Evolutionary conservation across 1,140 invertebrate genomes (phyloP).

Genomic region (Drosophila arawakana): DNA sequence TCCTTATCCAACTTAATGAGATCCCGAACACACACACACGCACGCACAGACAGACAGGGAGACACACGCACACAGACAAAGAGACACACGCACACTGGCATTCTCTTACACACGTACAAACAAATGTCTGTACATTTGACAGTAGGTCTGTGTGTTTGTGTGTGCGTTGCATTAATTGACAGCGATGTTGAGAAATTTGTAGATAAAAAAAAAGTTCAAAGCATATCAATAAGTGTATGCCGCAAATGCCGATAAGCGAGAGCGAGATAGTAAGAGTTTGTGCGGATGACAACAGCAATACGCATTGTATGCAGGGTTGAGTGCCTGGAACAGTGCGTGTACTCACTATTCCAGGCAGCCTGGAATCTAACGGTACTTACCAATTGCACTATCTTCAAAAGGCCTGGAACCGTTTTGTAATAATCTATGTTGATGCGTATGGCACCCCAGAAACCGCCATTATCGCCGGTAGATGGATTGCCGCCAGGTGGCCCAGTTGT

Average conservation of each 20-base stretch:
- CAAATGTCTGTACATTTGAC: no score
- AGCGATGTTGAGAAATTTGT: constrained; percentile 34
- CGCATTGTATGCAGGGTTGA: background rate
- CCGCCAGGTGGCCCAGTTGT: constrained; percentile 85
- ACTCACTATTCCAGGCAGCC: background rate
- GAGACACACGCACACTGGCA: background rate
- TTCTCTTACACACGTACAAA: no score
- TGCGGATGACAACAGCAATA: background rate
- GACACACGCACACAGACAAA: constrained; percentile 22
- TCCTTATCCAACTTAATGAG: constrained; percentile 70
- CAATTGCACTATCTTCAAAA: constrained; percentile 87
- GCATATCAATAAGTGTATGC: constrained; percentile 23
- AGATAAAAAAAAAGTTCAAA: constrained; percentile 56
- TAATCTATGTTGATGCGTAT: constrained; percentile 87
- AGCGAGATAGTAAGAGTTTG: background rate
- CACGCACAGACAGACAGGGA: constrained; percentile 19
- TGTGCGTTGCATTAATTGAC: constrained; percentile 46
- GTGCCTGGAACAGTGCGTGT: no score
- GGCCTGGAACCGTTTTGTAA: constrained; percentile 87
- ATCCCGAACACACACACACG: constrained; percentile 52
- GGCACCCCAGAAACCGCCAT: constrained; percentile 85
- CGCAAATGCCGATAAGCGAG: constrained; percentile 17
- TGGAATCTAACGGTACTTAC: constrained; percentile 84
- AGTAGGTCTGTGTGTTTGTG: background rate
- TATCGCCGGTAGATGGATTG: constrained; percentile 74